Percentiles rank a stretch among this genome's conserved stretches.
phyloP scores from a whole-genome alignment of 2,888 invertebrate species.

The Caenorhabditis sp. region DNA sequence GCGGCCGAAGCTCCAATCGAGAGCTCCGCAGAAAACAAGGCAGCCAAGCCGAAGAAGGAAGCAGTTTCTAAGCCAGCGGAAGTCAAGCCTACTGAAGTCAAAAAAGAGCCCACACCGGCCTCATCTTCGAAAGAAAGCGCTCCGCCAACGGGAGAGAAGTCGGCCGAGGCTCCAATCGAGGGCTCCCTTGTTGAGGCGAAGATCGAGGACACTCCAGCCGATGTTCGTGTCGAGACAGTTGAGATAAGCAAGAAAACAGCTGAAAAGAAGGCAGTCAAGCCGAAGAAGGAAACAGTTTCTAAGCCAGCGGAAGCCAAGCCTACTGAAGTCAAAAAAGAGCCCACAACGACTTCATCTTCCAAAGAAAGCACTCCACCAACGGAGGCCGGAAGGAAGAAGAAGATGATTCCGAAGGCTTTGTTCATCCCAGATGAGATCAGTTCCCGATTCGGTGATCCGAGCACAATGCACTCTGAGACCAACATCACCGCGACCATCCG shows the following conservation, averaged over 20 bases:
- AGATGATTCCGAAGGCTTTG: conserved; percentile 70
- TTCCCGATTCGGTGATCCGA: conserved; percentile 72
- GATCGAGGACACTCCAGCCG: conserved; percentile 6
- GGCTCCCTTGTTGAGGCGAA: conserved; percentile 33
- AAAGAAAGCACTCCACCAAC: conserved; percentile 38
- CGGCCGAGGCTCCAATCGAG: too few relatives aligned
- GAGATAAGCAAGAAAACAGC: conserved; percentile 9
- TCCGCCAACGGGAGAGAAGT: too few relatives aligned
- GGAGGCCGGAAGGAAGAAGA: conserved; percentile 53
- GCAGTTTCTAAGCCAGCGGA: conserved; percentile 3
- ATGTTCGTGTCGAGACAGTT: too few relatives aligned
- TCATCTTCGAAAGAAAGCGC: too few relatives aligned
- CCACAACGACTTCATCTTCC: conserved; percentile 16
- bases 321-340: conserved; percentile 23
- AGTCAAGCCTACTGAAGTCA: conserved; percentile 10
- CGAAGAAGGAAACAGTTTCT: conserved; percentile 4
- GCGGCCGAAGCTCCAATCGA: background rate
- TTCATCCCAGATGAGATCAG: conserved; percentile 78
- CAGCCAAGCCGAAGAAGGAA: conserved; percentile 30
- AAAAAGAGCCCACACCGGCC: background rate
- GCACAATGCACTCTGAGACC: conserved; percentile 69
- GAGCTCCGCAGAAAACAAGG: conserved; percentile 6
- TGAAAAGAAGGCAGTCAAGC: background rate
- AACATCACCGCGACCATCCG: conserved; percentile 67
- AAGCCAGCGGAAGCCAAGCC: background rate